These are phyloP conservation scores for Lagopus leucura DNA, from an alignment of 2,113 vertebrate species.

Conservation along the genomic window DNA sequence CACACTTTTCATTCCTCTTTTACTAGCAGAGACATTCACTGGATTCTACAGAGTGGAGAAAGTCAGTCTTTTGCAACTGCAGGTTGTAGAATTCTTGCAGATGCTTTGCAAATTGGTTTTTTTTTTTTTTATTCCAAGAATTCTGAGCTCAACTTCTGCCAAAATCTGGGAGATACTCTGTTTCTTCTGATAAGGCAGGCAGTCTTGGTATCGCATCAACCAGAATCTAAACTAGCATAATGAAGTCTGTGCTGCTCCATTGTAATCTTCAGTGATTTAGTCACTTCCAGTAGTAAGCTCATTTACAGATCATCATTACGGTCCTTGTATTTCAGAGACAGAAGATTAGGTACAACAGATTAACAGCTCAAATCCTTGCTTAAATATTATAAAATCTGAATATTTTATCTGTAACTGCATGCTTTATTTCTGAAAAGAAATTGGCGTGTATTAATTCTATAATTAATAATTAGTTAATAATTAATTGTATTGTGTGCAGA, in stretches of 20 bases:
- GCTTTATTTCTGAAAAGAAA: background rate
- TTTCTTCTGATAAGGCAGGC: slow-evolving; percentile 20
- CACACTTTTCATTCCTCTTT: background rate
- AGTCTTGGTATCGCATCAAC: background rate
- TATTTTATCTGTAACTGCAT: background rate
- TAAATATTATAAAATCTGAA: background rate
- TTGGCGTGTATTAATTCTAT: background rate
- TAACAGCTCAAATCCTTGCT: background rate
- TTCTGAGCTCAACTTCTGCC: slow-evolving; percentile 4
- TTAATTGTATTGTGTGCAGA: background rate
- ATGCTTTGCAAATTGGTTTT: background rate
- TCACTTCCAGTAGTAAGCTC: background rate
- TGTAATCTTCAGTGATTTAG: background rate
- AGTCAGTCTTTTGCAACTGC: background rate
- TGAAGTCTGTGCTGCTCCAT: background rate
- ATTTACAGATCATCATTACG: background rate
- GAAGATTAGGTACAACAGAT: background rate
- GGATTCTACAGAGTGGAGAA: background rate
- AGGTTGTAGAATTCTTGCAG: background rate
- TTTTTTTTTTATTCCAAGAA: background rate
- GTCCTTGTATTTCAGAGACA: background rate
- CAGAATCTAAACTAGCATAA: background rate
- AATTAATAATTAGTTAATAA: too few species aligned
- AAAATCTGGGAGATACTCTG: background rate
- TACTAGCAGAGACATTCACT: background rate